These are phyloP conservation scores for Lagria hirta DNA, from an alignment of 2,888 invertebrate genomes.

Conservation along the genomic window DNA sequence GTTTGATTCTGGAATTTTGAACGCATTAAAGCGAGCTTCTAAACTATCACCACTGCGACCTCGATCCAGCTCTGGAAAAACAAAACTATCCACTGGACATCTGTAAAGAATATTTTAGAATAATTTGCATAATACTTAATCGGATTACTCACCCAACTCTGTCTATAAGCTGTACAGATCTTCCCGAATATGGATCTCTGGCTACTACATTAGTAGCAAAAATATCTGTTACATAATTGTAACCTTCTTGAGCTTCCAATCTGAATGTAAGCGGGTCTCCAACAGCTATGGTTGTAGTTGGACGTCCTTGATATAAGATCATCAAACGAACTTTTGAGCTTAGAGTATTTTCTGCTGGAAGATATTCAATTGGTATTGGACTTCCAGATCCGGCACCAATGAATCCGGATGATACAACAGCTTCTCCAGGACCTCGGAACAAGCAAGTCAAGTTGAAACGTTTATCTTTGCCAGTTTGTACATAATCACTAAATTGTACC, in stretches of 20 bases:
- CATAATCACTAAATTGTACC: slow-evolving; percentile 90
- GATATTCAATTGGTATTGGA: slow-evolving; percentile 88
- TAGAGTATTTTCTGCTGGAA: slow-evolving; percentile 87
- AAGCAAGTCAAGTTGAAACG: slow-evolving; percentile 91
- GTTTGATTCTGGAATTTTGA: slow-evolving; percentile 92
- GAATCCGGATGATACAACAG: slow-evolving; percentile 89
- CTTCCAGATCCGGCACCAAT: slow-evolving; percentile 90
- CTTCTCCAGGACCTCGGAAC: slow-evolving; percentile 89
- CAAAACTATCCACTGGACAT: slow-evolving; percentile 88
- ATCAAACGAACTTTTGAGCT: slow-evolving; percentile 84
- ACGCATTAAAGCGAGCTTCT: slow-evolving; percentile 90
- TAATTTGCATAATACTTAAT: slow-evolving; percentile 6
- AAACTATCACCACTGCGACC: slow-evolving; percentile 82
- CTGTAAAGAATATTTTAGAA: too few relatives aligned
- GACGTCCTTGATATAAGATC: slow-evolving; percentile 86
- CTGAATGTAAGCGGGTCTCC: slow-evolving; percentile 90
- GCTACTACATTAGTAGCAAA: slow-evolving; percentile 93
- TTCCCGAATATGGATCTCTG: slow-evolving; percentile 87
- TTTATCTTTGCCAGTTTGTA: slow-evolving; percentile 88
- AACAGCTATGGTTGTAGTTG: slow-evolving; percentile 90
- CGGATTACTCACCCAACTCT: slow-evolving; percentile 71
- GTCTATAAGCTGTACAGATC: slow-evolving; percentile 87
- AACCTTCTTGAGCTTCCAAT: slow-evolving; percentile 85
- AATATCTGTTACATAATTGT: slow-evolving; percentile 84
- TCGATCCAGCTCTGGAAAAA: slow-evolving; percentile 87